Base-by-base conservation (phyloP, 64 coral and sea anemone genomes). In the Catalaphyllia jardinei region DNA sequence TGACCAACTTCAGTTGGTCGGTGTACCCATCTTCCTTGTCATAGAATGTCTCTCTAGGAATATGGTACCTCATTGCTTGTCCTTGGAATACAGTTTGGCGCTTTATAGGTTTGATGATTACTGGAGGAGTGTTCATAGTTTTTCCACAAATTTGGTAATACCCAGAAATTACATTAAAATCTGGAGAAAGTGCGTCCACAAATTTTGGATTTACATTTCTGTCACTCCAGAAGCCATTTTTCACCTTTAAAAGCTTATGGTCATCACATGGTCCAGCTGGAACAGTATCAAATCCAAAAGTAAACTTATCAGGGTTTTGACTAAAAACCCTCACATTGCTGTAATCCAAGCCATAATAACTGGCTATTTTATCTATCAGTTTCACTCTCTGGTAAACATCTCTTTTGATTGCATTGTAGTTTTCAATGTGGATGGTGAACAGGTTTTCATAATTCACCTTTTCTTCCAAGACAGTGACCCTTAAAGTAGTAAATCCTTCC, bases 21-120 rank as follows among this genome's bases (percentile, higher is more conserved):
- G 90, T 92, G 46, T 73, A 35, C 2, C 74, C 74, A 29, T 92
- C 90, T 86, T 92, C 90, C 39, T 77, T 52, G 74, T 92, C 90
- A 30, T 72, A 17, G 72, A 92, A 92, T n/a, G 90, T 76, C 6
- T 87, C n/a, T 6, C 29, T 10, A 42, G 90, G 90, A 10, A 92
- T 73, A 2, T 15, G 29, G 63, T n/a, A 92, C 12, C 71, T 63
- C 59, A 87, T 14, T 25, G 16, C 31, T 69, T 77, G 82, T 6
- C 90, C 90, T 31, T 86, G 73, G 24, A 60, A 50, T 0, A 63
- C 60, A 15, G 29, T 29, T 1, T 79, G 52, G 35, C 71, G 28
- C n/a, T 19, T 30, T 30, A 50, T 49, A 33, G 29, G 20, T 13
- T 62, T 60, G 4, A 28, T 15, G 11, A 79, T 14, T 14, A 79